Evolutionary conservation across 1,140 invertebrate genomes (phyloP).

Genomic region (Holcopasites calliopsidis): DNA sequence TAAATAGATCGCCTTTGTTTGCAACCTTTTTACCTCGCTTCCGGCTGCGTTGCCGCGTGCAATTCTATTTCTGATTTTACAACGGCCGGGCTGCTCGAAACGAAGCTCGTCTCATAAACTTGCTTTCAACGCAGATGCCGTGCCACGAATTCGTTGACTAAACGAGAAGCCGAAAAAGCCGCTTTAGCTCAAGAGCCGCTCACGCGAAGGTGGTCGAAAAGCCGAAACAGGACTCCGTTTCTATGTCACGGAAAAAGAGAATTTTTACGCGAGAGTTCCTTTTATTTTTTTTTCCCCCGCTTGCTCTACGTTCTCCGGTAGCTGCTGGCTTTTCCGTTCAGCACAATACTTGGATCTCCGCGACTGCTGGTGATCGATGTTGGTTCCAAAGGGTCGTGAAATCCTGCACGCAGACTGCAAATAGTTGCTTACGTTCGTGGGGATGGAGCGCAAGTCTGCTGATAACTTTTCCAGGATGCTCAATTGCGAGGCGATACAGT

Average conservation of each 20-base stretch:
- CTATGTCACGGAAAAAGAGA: neutral
- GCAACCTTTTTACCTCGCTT: neutral
- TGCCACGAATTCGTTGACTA: neutral
- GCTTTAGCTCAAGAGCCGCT: neutral
- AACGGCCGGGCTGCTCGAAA: neutral
- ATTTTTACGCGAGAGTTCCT: neutral
- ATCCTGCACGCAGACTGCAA: too few species aligned
- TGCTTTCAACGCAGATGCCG: neutral
- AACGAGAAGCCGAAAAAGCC: slow-evolving; percentile 21
- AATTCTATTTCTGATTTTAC: slow-evolving; percentile 28
- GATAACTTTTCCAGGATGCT: neutral
- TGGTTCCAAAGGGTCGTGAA: too few species aligned
- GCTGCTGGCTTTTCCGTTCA: too few species aligned
- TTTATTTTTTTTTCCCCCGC: neutral
- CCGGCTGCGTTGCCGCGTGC: neutral
- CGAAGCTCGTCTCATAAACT: slow-evolving; percentile 4
- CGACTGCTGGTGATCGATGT: too few species aligned
- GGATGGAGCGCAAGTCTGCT: neutral
- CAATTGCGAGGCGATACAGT: slow-evolving; percentile 15
- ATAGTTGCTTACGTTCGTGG: too few species aligned
- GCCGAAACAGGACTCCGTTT: neutral
- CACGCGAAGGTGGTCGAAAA: neutral
- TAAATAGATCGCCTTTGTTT: neutral
- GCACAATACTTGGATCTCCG: too few species aligned
- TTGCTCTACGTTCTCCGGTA: too few species aligned